Evolutionary conservation across 2,888 invertebrate species (phyloP).

Genomic region (Eupithecia inturbata): DNA sequence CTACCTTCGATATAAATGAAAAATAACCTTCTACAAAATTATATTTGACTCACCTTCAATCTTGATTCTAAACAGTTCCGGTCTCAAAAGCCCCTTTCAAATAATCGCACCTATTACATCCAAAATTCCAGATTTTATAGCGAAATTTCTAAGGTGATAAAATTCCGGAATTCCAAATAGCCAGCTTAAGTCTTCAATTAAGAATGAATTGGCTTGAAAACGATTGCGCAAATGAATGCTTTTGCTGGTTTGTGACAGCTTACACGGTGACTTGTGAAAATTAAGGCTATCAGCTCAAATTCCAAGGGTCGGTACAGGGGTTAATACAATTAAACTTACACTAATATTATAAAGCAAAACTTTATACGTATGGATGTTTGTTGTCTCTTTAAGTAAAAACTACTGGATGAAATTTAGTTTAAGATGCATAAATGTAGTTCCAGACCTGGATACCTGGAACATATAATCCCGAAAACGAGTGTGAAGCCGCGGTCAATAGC

Average conservation of each 20-base stretch:
- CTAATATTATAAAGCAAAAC: not conserved
- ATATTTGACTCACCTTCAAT: slow-evolving; percentile 30
- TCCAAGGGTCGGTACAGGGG: not conserved
- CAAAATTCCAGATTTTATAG: slow-evolving; percentile 51
- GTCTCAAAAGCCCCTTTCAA: slow-evolving; percentile 44
- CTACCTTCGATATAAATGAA: not conserved
- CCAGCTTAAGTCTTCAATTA: slow-evolving; percentile 51
- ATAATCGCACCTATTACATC: slow-evolving; percentile 53
- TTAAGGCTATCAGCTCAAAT: slow-evolving; percentile 26
- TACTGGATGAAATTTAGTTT: no score
- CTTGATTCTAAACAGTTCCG: slow-evolving; percentile 40
- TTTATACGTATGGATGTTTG: not conserved
- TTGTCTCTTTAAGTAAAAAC: not conserved
- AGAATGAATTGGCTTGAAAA: slow-evolving; percentile 43
- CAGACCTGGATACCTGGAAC: no score
- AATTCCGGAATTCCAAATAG: slow-evolving; percentile 51
- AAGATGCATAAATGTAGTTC: no score
- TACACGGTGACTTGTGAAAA: slow-evolving; percentile 38
- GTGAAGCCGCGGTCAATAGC: no score
- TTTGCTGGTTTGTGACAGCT: slow-evolving; percentile 39
- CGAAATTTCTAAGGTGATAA: slow-evolving; percentile 52
- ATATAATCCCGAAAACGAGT: no score
- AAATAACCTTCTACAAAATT: not conserved
- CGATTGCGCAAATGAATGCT: slow-evolving; percentile 37
- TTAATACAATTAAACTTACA: not conserved